Evolutionary conservation across 2,797 vertebrate genomes (phyloP).

Genomic region (Phalanger gymnotis): DNA sequence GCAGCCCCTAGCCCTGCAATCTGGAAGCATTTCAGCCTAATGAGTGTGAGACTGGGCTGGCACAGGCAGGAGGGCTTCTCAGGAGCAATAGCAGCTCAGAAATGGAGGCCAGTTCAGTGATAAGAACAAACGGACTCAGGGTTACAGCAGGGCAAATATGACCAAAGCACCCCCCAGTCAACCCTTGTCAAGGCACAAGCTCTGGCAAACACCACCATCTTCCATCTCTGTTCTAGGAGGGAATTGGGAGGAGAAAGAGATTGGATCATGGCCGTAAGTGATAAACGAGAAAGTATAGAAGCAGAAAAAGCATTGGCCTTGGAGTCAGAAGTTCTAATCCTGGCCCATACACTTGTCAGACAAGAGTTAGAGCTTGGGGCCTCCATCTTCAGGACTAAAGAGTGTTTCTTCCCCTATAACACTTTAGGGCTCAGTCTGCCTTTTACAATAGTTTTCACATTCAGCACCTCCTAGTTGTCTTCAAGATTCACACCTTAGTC

Average conservation of each 20-base stretch:
- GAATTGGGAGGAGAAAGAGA: not conserved
- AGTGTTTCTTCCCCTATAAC: not conserved
- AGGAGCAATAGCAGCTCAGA: not conserved
- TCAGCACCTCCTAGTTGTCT: not conserved
- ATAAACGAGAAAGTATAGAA: not conserved
- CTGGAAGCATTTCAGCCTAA: not conserved
- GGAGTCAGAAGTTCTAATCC: not conserved
- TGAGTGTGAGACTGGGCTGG: not conserved
- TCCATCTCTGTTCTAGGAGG: not conserved
- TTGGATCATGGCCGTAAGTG: not conserved
- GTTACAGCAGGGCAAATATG: not conserved
- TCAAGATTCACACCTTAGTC: not conserved
- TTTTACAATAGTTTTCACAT: not conserved
- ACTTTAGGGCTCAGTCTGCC: not conserved
- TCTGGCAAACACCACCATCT: not conserved
- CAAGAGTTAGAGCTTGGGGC: not conserved
- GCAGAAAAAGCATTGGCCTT: not conserved
- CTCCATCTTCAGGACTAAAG: not conserved
- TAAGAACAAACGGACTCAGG: not conserved
- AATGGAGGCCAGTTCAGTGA: not conserved
- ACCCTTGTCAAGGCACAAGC: not conserved
- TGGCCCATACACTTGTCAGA: not conserved
- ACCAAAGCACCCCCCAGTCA: not conserved
- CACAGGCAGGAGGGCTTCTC: not conserved
- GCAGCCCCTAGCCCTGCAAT: not conserved